Base-by-base conservation (phyloP, 2,113 vertebrate genomes). In the Caretta caretta region DNA sequence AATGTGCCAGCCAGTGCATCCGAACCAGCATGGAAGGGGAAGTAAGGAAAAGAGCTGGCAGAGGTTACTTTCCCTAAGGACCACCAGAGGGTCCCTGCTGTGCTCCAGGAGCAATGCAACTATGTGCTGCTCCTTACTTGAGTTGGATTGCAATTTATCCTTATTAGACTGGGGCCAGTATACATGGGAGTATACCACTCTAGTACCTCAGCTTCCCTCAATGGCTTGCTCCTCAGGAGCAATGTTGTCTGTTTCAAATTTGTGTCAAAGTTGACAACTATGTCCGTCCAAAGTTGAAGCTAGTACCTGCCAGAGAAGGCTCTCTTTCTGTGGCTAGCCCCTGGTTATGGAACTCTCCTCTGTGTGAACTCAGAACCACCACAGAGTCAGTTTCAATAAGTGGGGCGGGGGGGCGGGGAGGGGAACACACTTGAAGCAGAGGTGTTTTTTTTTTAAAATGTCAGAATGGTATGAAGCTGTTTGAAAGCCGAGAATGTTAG, bases 371-470 rank as follows among this genome's bases (percentile, higher is more conserved):
- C 51, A 62, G 25, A 25, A 4, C 17, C 91, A 25, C 9, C 42
- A 93, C 31, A 90, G 14, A 59, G 4, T 1, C 50, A 84, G 5
- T 24, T 92, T 83, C 49, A 84, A 62, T 57, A 90, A 78, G 82
- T 0, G 0, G 8, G 14, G 59, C 3, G 6, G 14, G 3, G 1
- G 1, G 1, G 83, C 83, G 4, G 5, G 4, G 4, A 79, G 35
- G 1, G 87, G 88, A 86, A 25, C 51, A 59, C 79, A 79, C 83
- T 89, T 86, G 24, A 46, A 91, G 2, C 2, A 48, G 17, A 46
- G 80, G 22, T 46, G 1, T 5, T 42, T 42, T 1, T 48, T 48
- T 24, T 80, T 5, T 5, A 69, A 72, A 85, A 10, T 14, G 5
- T 75, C 56, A 91, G 79, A 65, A 80, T 80, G 14, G 2, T 35